phyloP scores from a whole-genome alignment of 2,888 invertebrate species.

The Eilema depressum region DNA sequence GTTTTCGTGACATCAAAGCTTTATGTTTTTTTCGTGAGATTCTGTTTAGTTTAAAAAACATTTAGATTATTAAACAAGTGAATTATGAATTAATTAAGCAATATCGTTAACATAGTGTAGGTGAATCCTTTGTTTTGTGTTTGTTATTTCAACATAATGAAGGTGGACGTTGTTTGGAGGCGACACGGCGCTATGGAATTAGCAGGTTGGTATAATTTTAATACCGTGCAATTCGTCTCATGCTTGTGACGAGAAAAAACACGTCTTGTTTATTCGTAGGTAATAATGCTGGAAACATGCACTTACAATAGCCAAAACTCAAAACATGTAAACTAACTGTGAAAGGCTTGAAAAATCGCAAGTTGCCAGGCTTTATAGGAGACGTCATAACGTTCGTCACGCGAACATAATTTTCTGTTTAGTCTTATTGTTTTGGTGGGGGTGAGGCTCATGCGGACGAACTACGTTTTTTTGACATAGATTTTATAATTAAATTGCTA shows the following conservation, averaged over 20 bases:
- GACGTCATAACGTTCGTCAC: slow-evolving; percentile 25
- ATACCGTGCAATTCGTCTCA: not conserved
- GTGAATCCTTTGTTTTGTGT: slow-evolving; percentile 62
- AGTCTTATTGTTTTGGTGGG: slow-evolving; percentile 11
- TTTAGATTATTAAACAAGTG: slow-evolving; percentile 56
- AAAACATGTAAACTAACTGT: not conserved
- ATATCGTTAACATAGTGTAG: slow-evolving; percentile 53
- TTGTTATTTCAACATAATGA: slow-evolving; percentile 80
- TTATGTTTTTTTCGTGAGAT: slow-evolving; percentile 65
- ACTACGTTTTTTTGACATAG: not conserved
- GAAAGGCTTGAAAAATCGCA: slow-evolving; percentile 18
- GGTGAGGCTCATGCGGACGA: not conserved
- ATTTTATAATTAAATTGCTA: not conserved
- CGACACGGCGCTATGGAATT: slow-evolving; percentile 74
- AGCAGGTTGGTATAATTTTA: slow-evolving; percentile 72
- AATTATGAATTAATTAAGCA: slow-evolving; percentile 52
- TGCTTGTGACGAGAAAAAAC: not conserved
- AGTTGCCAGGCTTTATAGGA: slow-evolving; percentile 23
- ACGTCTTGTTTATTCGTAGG: not conserved
- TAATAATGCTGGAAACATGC: not conserved
- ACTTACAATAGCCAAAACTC: not conserved
- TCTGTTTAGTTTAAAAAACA: slow-evolving; percentile 56
- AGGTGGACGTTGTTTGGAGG: slow-evolving; percentile 77
- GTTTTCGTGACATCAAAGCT: slow-evolving; percentile 65
- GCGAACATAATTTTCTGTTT: slow-evolving; percentile 9